Evolutionary conservation across 2,113 vertebrate genomes (phyloP), one percentile per base, ranked within the genome.

Genomic region (Ciconia boyciana): DNA sequence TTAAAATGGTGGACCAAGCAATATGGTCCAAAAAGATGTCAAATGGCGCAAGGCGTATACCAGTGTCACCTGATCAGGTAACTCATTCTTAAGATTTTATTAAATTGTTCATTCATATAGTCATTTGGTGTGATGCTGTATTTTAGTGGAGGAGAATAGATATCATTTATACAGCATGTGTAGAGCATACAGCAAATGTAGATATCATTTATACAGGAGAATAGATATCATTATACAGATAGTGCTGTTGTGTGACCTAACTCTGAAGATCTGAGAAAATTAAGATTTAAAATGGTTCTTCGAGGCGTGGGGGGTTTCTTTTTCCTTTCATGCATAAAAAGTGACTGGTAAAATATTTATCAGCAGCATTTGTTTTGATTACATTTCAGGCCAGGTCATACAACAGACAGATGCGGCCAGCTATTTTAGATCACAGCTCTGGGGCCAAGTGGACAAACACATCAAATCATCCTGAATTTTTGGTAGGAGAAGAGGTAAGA

Each of bases 11-110:
- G 39, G 99, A 99, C 94, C 99, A 99, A 97, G 99, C 99, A 39
- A 99, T 99, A 97, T 99, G 99, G 99, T 99, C 99, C 71, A 99
- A 99, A 97, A 99, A 99, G 98, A 99, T 99, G 99, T 99, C 99
- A 2, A 99, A 99, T 15, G 99, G 99, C 7, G 98, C 99, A 28
- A 98, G 99, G 85, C 98, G 99, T 93, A 99, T 99, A 41, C 99
- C 99, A 2, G 99, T 99, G 87, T 99, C 99, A 51, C 98, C 99
- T 57, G 99, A 99, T 83, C 99, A 99, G 99, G 99, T 99, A 97
- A 81, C 21, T 65, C 22, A 29, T 79, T 82, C 91, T 61, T 55
- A 41, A 72, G 10, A 19, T 49, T 70, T 65, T 51, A 29, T 43
- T 90, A 51, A 39, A 22, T 34, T 54, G 13, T 54, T 92, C 19